Evolutionary conservation across 2,888 invertebrate species (phyloP), one percentile per base, ranked within the genome.

Genomic region (Bugulina stolonifera): DNA sequence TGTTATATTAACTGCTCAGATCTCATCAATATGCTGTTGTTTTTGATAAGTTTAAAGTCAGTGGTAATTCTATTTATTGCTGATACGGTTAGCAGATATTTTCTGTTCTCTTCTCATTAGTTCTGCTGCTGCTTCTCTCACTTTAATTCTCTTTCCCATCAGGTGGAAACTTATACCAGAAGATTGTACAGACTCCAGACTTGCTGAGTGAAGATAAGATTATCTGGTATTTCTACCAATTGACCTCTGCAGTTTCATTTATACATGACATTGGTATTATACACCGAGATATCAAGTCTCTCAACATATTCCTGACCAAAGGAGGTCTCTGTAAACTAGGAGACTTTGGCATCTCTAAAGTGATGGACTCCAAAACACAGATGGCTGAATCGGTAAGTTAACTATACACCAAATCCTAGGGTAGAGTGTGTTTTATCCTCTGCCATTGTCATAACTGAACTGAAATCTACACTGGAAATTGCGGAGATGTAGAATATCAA

Each of bases 291-390:
- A 80, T 84, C 10, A 84, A 84, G 75, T 79, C 82, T 14, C 72
- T 83, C 73, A 84, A 84, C 73, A 80, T 84, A 22, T 84, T 84
- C 73, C 78, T 83, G 64, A 83, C 82, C 18, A 82, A 81, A 73
- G 76, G 79, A 43, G 82, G 81, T 72, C 76, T 84, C 22, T 74
- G 83, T 29, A 84, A 84, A 75, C 77, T 84, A n/a, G 84, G 84
- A 25, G 84, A 84, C 73, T 84, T 84, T 78, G 84, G 84, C 27
- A 84, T 84, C 32, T 83, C 83, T 35, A 82, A 80, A 75, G 76
- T 83, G 35, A 75, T 84, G 71, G 81, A 81, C 72, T 76, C 78
- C 27, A 78, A 79, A 55, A 77, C 79, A 54, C 77, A 80, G 73
- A 77, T 82, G 79, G 82, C 81, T 34, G 79, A 83, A 72, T 79